Conservation (phyloP, 1,140 invertebrate genomes). For the Calosoma granatense region DNA sequence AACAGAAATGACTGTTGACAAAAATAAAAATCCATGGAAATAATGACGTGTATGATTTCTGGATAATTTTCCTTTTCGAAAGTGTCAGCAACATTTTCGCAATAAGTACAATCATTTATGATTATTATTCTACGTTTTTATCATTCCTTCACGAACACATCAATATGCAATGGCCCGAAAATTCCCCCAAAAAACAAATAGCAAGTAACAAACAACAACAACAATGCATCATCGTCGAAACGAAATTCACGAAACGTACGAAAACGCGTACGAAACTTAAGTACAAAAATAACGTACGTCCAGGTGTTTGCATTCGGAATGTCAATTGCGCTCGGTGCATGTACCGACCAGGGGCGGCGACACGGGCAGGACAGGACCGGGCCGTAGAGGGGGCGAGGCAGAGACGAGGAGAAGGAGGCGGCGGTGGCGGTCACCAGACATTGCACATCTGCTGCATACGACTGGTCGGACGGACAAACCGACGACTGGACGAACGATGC, state of each 20-base stretch:
- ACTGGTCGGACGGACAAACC: background rate
- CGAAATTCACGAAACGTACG: background rate
- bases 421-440: background rate
- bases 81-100: too few species aligned
- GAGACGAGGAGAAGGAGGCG: background rate
- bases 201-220: background rate
- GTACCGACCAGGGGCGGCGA: background rate
- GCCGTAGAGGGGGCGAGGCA: background rate
- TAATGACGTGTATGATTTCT: too few species aligned
- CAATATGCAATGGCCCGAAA: background rate
- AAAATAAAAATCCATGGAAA: too few species aligned
- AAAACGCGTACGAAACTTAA: background rate
- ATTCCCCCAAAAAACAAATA: background rate
- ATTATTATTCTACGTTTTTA: too few species aligned
- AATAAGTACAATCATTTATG: too few species aligned
- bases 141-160: background rate
- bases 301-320: slow-evolving; percentile 8
- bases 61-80: too few species aligned
- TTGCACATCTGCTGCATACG: background rate
- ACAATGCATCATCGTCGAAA: too few species aligned
- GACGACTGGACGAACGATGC: background rate
- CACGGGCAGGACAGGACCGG: background rate
- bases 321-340: background rate
- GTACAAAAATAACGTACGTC: background rate
- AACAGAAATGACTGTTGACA: too few species aligned